These are phyloP conservation scores for Galbula dea DNA, from an alignment of 2,113 vertebrate genomes.

Conservation along the genomic window DNA sequence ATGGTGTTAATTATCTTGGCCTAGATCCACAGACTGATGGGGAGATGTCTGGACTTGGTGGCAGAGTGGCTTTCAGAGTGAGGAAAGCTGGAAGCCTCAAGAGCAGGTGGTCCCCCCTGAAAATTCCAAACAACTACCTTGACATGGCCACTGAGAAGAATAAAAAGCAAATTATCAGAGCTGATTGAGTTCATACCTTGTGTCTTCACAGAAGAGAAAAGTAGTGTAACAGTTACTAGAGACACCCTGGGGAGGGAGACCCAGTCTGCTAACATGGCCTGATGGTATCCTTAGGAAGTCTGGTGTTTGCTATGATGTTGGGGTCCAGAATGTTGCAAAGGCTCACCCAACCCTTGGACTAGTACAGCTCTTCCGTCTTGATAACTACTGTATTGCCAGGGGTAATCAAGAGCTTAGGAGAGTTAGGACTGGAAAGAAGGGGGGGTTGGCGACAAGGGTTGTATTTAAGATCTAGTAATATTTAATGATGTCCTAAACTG, in stretches of 20 bases:
- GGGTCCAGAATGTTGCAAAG: background rate
- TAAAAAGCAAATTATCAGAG: background rate
- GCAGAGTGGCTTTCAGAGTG: background rate
- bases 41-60: background rate
- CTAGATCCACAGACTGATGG: background rate
- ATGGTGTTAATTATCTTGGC: background rate
- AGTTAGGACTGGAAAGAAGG: no score
- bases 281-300: accelerated
- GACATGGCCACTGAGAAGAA: background rate
- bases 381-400: background rate
- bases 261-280: background rate
- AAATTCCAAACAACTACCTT: background rate
- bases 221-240: background rate
- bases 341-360: background rate
- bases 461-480: no score
- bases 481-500: no score
- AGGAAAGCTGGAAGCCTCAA: background rate
- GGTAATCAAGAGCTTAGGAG: background rate
- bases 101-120: background rate
- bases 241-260: accelerated
- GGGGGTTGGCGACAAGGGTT: no score
- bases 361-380: background rate
- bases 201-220: background rate
- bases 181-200: background rate
- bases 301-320: background rate